phyloP scores from a whole-genome alignment of 1,140 invertebrate species.

The Arctopsyche grandis region DNA sequence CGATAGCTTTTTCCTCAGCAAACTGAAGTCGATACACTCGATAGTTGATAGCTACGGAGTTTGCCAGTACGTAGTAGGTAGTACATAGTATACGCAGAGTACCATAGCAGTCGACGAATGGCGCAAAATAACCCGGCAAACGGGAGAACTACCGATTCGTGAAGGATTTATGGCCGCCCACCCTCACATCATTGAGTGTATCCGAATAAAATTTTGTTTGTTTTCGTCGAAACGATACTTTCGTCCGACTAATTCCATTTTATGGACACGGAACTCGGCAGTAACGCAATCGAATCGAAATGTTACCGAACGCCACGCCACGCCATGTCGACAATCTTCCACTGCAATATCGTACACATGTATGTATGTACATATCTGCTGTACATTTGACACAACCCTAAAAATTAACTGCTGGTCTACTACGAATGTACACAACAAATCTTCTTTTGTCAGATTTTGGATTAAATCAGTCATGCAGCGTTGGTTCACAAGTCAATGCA shows the following conservation, averaged over 20 bases:
- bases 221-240: neutral
- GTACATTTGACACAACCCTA: no score
- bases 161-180: conserved; percentile 34
- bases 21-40: neutral
- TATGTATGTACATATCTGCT: no score
- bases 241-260: conserved; percentile 15
- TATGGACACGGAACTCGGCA: neutral
- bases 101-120: conserved; percentile 1
- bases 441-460: no score
- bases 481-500: no score
- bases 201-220: conserved; percentile 32
- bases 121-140: conserved; percentile 25
- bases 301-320: no score
- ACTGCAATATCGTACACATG: no score
- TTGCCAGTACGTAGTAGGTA: neutral
- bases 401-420: no score
- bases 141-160: conserved; percentile 29
- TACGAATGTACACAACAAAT: no score
- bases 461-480: no score
- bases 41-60: neutral
- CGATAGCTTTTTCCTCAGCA: no score
- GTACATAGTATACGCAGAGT: neutral
- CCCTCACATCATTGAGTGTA: conserved; percentile 25
- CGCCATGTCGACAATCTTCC: no score
- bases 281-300: no score